phyloP scores from a whole-genome alignment of 2,888 invertebrate species.

The Cosmopolites sordidus region DNA sequence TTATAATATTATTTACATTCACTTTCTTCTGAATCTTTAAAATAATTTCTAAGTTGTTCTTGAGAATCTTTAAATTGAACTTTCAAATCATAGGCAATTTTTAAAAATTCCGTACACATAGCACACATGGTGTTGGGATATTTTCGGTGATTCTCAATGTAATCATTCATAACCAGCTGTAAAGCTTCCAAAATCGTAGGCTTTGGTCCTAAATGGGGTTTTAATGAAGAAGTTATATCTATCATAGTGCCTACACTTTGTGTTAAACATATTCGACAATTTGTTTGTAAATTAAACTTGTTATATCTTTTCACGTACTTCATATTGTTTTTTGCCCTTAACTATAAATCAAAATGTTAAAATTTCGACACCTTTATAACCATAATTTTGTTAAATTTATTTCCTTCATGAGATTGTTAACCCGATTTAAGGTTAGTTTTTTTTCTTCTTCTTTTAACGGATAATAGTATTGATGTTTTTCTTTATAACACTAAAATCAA shows the following conservation, averaged over 20 bases:
- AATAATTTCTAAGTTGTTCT: constrained; percentile 2
- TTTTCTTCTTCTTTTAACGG: too few relatives aligned
- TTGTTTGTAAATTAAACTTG: constrained; percentile 21
- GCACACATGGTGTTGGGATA: constrained; percentile 21
- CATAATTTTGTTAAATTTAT: too few relatives aligned
- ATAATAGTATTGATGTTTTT: too few relatives aligned
- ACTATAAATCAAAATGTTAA: too few relatives aligned
- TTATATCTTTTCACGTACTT: constrained; percentile 19
- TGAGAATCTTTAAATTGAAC: constrained; percentile 12
- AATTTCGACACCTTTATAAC: too few relatives aligned
- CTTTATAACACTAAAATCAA: too few relatives aligned
- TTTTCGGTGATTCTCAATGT: constrained; percentile 4
- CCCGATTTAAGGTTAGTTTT: too few relatives aligned
- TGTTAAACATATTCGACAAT: constrained; percentile 25
- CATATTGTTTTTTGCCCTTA: constrained; percentile 3
- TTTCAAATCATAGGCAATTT: constrained; percentile 22
- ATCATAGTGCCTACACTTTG: constrained; percentile 9
- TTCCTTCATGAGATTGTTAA: too few relatives aligned
- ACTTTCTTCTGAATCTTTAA: constrained; percentile 1
- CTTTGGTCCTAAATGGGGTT: background rate
- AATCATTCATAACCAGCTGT: constrained; percentile 15
- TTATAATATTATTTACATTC: too few relatives aligned
- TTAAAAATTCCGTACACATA: constrained; percentile 19
- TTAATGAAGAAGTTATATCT: constrained; percentile 10
- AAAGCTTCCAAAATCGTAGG: constrained; percentile 17